Base-by-base conservation (phyloP, 1,140 invertebrate species). In the Pollicipes pollicipes region DNA sequence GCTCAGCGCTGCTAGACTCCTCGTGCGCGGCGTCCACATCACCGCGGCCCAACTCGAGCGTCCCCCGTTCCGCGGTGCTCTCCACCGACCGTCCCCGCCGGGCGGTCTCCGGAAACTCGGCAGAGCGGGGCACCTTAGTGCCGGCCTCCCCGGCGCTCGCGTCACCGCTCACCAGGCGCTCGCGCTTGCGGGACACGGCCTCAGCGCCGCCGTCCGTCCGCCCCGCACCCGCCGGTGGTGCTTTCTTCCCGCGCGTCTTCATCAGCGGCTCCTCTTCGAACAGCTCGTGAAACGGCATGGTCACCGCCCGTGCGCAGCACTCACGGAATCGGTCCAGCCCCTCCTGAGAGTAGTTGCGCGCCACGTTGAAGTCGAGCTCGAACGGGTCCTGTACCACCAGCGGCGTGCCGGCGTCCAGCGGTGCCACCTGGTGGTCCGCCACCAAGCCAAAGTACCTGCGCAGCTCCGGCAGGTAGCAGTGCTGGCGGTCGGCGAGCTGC, bases 341-440 rank as follows among this genome's bases (percentile, higher is more conserved):
- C 30, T 28, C 64, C 26, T 70, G 29, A 30, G 13, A 10, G 27
- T 72, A 69, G 31, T 73, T 73, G 30, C 73, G 73, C 17, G 82
- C 78, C 67, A 82, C 78, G 74, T 87, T 88, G 71, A 82, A 78
- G 71, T 76, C 81, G 30, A 84, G 82, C 70, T 87, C 83, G 72
- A 86, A 84, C 0, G 85, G 84, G 79, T 87, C 86, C 77, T 87
- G 86, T 0, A 87, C 66, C 74, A 84, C 86, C 69, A 86, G 79
- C 8, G 76, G 37, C 26, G 77, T 72, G 17, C 81, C 75, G 8
- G 82, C 73, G 70, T 78, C 77, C 10, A 82, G 72, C n/a, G 76
- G 74, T 45, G 76, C 69, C 70, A 77, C 76, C 45, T 75, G 73
- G 27, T 76, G 24, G 64, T 4, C 3, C 24, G 28, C 8, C 64